Evolutionary conservation across 2,797 vertebrate genomes (phyloP).

Genomic region (Oophaga sylvatica): DNA sequence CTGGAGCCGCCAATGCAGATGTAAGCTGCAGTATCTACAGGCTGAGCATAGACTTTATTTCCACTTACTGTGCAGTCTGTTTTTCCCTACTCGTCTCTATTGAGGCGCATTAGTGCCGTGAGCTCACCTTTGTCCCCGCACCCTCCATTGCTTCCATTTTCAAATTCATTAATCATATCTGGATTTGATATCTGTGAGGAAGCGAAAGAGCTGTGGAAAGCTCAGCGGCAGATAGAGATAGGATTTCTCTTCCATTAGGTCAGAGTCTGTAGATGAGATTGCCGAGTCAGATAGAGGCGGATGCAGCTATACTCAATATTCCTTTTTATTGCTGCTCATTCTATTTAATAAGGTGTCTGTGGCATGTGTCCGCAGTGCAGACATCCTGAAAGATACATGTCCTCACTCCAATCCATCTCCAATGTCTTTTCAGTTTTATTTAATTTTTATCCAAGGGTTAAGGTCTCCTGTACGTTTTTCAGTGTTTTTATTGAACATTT

Average conservation of each 20-base stretch:
- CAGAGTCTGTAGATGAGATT: slow-evolving; percentile 32
- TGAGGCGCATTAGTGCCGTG: not conserved
- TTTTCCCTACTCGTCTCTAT: not conserved
- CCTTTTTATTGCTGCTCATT: slow-evolving; percentile 42
- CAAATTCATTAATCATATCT: slow-evolving; percentile 25
- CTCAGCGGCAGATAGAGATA: slow-evolving; percentile 31
- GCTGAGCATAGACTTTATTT: not conserved
- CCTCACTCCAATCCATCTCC: slow-evolving; percentile 6
- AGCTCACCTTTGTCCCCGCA: not conserved
- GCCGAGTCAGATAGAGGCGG: slow-evolving; percentile 40
- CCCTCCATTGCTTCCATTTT: slow-evolving; percentile 11
- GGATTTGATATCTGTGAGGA: slow-evolving; percentile 33
- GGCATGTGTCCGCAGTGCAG: not conserved
- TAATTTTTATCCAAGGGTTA: slow-evolving; percentile 1
- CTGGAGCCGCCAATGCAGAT: not conserved
- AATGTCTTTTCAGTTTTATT: not conserved
- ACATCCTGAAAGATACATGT: not conserved
- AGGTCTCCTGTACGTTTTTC: slow-evolving; percentile 3
- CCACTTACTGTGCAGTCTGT: not conserved
- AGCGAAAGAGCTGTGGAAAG: slow-evolving; percentile 28
- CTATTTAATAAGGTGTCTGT: slow-evolving; percentile 18
- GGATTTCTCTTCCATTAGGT: slow-evolving; percentile 54
- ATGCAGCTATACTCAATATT: slow-evolving; percentile 26
- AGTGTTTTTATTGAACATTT: too few species aligned
- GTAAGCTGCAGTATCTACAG: not conserved